A percentile compares a stretch with the other conserved stretches of the same genome.
Conservation (phyloP, 2,113 vertebrate genomes). For the Saguinus imperator region DNA sequence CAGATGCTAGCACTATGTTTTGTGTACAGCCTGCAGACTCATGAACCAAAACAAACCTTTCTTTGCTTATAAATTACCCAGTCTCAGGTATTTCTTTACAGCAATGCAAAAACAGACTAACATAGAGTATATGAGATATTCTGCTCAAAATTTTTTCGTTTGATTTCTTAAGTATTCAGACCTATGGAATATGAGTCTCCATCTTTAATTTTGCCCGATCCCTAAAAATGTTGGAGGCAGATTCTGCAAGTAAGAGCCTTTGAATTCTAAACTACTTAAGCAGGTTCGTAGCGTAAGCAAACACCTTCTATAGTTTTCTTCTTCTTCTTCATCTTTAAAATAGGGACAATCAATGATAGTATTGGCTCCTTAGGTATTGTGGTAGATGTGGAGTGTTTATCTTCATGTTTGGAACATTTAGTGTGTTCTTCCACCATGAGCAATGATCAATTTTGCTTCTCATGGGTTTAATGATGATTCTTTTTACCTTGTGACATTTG, state of each 20-base stretch:
- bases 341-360: too few species aligned
- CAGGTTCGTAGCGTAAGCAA: neutral
- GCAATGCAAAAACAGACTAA: too few species aligned
- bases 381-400: fast-evolving
- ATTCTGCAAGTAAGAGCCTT: neutral
- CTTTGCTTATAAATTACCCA: too few species aligned
- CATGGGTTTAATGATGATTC: neutral
- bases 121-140: neutral
- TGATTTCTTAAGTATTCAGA: neutral
- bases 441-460: neutral
- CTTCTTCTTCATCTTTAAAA: neutral
- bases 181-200: neutral
- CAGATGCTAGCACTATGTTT: too few species aligned
- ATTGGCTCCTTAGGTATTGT: neutral
- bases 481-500: neutral
- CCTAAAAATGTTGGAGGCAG: neutral
- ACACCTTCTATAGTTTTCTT: neutral
- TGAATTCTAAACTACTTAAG: neutral
- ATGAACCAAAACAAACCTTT: too few species aligned
- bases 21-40: too few species aligned
- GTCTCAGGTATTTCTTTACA: too few species aligned
- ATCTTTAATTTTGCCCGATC: neutral
- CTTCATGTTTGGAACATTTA: neutral
- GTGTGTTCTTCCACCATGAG: neutral
- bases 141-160: neutral